phyloP scores from a whole-genome alignment of 2,797 vertebrate species.

The Psittacula echo region DNA sequence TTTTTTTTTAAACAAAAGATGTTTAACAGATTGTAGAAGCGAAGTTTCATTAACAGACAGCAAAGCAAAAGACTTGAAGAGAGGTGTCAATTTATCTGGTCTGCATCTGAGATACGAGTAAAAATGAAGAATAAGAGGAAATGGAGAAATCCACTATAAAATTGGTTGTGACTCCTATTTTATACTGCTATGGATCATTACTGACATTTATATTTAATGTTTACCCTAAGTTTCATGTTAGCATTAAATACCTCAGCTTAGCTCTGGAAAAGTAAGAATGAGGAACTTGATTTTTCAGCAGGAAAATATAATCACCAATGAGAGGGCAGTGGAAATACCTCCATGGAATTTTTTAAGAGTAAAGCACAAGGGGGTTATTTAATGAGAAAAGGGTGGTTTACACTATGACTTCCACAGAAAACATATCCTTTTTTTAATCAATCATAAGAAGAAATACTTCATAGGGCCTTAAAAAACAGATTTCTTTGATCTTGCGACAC shows the following conservation, averaged over 20 bases:
- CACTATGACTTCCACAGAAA: background rate
- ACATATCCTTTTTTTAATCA: background rate
- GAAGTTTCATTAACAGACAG: background rate
- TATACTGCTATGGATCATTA: background rate
- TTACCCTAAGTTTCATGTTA: background rate
- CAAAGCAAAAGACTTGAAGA: background rate
- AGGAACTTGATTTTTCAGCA: background rate
- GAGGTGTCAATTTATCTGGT: background rate
- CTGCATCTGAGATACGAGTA: background rate
- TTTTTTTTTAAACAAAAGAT: background rate
- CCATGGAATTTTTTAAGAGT: background rate
- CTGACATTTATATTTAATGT: background rate
- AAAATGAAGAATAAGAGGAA: background rate
- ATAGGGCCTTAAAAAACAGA: background rate
- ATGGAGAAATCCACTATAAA: background rate
- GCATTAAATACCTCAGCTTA: background rate
- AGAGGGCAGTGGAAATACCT: background rate
- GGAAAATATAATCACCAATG: background rate
- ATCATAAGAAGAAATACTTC: background rate
- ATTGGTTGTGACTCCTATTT: background rate
- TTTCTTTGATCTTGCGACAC: background rate
- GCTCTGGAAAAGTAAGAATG: background rate
- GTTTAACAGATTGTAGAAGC: background rate
- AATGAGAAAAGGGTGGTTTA: background rate
- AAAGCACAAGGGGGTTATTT: background rate